Conservation (phyloP, 1,140 invertebrate species). For the Cyclina sinensis region DNA sequence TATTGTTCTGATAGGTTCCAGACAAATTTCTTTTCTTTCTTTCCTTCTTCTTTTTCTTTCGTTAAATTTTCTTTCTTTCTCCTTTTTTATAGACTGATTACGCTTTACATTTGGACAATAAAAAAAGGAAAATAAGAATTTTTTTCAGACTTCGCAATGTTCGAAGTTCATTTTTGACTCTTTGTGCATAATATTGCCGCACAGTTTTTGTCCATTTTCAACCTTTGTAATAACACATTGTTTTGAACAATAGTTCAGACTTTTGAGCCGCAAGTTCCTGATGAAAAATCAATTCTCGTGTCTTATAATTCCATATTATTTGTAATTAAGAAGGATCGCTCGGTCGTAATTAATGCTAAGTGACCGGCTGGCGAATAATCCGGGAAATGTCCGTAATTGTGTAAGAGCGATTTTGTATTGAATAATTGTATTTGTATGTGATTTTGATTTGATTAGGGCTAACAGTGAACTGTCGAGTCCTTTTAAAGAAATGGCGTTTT, state of each 20-base stretch:
- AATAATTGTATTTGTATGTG: conserved; percentile 68
- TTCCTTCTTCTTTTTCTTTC: no score
- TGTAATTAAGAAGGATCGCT: conserved; percentile 48
- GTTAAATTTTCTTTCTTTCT: no score
- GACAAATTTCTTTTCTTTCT: no score
- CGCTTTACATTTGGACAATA: no score
- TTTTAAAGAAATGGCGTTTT: conserved; percentile 70
- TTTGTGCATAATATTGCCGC: no score
- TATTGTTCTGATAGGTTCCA: no score
- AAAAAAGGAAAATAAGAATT: no score
- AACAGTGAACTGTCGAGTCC: conserved; percentile 45
- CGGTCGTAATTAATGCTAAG: conserved; percentile 54
- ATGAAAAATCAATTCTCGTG: conserved; percentile 48
- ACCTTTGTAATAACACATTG: not conserved
- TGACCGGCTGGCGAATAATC: conserved; percentile 38
- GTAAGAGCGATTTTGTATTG: conserved; percentile 58
- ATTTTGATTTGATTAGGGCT: conserved; percentile 57
- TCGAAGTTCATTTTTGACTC: no score
- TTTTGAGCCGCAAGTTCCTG: not conserved
- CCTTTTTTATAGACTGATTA: no score
- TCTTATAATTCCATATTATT: conserved; percentile 62
- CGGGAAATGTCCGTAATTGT: conserved; percentile 52
- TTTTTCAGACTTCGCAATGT: no score
- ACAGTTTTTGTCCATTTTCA: no score
- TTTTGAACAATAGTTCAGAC: not conserved